Evolutionary conservation across 1,140 invertebrate genomes (phyloP).

Genomic region (Danaus plexippus): DNA sequence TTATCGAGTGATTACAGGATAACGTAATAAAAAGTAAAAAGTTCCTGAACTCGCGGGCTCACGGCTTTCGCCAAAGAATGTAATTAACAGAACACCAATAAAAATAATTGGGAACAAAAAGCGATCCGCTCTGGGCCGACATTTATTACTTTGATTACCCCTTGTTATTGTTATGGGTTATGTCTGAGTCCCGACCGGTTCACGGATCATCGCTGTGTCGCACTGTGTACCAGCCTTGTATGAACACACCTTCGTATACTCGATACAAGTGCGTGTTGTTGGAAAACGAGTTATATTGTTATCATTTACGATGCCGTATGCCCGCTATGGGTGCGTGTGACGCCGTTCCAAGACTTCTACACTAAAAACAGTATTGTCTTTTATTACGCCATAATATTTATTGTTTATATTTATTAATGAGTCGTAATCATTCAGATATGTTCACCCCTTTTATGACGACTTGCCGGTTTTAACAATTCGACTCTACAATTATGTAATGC

Average conservation of each 20-base stretch:
- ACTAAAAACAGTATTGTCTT: constrained; percentile 9
- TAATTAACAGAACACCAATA: constrained; percentile 63
- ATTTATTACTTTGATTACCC: constrained; percentile 60
- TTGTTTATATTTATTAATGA: constrained; percentile 8
- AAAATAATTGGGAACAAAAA: constrained; percentile 64
- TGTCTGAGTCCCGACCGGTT: constrained; percentile 4
- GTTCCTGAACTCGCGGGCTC: constrained; percentile 14
- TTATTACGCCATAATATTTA: constrained; percentile 5
- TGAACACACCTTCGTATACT: constrained; percentile 5
- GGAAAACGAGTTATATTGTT: constrained; percentile 13
- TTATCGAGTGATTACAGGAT: constrained; percentile 13
- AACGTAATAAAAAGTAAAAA: constrained; percentile 2
- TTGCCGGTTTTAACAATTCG: not conserved
- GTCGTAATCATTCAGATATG: constrained; percentile 1
- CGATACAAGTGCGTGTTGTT: not conserved
- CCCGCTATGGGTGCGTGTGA: constrained; percentile 4
- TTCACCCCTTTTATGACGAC: not conserved
- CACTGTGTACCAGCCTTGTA: constrained; percentile 6
- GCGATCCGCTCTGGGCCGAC: constrained; percentile 46
- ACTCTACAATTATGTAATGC: no score
- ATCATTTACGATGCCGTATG: constrained; percentile 15
- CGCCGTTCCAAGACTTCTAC: constrained; percentile 8
- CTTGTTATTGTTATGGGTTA: constrained; percentile 55
- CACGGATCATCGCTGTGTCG: constrained; percentile 11
- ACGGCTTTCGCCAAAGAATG: constrained; percentile 48